Base-by-base conservation (phyloP, 1,140 invertebrate species). In the Aphelinus atriplicis region DNA sequence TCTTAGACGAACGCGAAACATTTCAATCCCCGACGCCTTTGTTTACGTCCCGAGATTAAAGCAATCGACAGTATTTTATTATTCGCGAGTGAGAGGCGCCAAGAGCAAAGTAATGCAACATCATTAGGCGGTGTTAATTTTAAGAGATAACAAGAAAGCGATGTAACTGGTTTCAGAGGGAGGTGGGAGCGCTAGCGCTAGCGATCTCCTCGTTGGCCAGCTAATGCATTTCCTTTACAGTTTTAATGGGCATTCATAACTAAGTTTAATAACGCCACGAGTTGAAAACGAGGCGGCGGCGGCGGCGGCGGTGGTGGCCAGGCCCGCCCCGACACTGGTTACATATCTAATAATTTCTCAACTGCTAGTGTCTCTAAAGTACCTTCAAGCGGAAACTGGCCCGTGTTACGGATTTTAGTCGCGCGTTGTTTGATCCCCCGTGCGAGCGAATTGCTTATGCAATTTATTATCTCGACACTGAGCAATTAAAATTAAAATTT, bases 161-260 rank as follows among this genome's bases (percentile, higher is more conserved):
- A 56, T 62, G 72, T 63, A 63, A 74, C 58, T 48, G 58, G 55
- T 73, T 61, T 67, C 63, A 42, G 42, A 10, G 50, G 6, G 3
- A 47, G 45, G 63, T 10, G 51, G 51, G 47, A 3, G 47, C 26
- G 42, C n/a, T 58, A 56, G 76, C 79, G 69, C 75, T 72, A 55
- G 60, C 77, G 79, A 79, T 80, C 77, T 80, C 76, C 77, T 77
- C 79, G 79, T 78, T 78, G 80, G 72, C 79, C 83, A 77, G 81
- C 85, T 86, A 87, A 86, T 87, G 85, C 86, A 86, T 86, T 87
- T 86, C 86, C 85, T 87, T 86, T 86, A 86, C 85, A 87, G 84
- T 86, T 87, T 87, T 87, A 87, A 87, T 86, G 84, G 85, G 82
- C 83, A 86, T 87, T 87, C 86, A 86, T 87, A 87, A 87, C 86